Evolutionary conservation across 2,888 invertebrate genomes (phyloP), one percentile per base, ranked within the genome.

Genomic region (Eupithecia pulchellata): DNA sequence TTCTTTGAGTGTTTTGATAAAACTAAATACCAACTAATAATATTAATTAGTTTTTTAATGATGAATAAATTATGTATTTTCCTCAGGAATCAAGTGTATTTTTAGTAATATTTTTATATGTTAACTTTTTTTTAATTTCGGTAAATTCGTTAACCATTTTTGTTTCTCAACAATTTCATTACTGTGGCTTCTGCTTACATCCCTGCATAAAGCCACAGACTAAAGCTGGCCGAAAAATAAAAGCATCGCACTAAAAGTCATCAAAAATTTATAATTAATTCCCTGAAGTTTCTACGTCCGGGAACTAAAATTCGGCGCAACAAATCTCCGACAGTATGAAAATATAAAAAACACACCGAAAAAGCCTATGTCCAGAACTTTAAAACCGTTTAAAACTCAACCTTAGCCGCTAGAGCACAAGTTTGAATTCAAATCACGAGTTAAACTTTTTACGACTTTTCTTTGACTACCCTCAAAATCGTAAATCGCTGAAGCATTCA

Each of bases 301-400:
- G 68, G 65, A 75, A 69, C 78, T 88, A 85, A 80, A 81, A 83
- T 86, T 89, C 79, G 81, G 83, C 78, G 79, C 78, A 87, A 89
- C 90, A 91, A 92, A 91, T 90, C 90, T 89, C 85, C 80, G 85
- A 82, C 80, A 79, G 82, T 85, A 89, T 88, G 90, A 90, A 92
- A 89, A 86, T 87, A 88, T 90, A 92, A 92, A 92, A 92, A 87
- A 79, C 69, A 52, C 77, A 58, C 58, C 68, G 81, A 81, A 90
- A 89, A 77, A 83, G 82, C 91, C 82, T 89, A 91, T 82, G 79
- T 82, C 75, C 83, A 76, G 73, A 29, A 20, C 5, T 0, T 0
- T 0, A 3, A 20, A 20, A 0, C 17, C 78, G 79, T 47, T n/a
- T 13, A 3, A 90, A 86, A 82, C 71, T 47, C 67, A 69, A 82